Base-by-base conservation (phyloP, 2,888 invertebrate genomes). In the Rhopalosiphum nymphaeae region DNA sequence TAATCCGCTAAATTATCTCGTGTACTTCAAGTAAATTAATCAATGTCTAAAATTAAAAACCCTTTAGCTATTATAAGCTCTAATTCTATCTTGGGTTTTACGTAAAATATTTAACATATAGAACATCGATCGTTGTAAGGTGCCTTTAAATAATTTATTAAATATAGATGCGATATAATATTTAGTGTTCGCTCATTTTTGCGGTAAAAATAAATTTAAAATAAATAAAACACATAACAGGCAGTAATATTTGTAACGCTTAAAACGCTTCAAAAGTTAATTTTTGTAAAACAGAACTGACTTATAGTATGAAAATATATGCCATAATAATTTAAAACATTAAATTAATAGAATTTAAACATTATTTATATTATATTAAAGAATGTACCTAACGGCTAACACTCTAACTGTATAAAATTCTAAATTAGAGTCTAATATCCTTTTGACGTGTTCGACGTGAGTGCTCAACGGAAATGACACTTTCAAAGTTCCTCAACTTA, bases 41-140 rank as follows among this genome's bases (percentile, higher is more conserved):
- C 91, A 91, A 91, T 56, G 84, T 91, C 91, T 56, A 29, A 53
- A 84, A 84, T 53, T 91, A 91, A 84, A 91, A 91, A 78, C 84
- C 91, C 42, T 56, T 84, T 42, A 36, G 36, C 29, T 56, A 42
- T 56, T 42, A 89, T 88, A 29, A 61, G 67, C 91, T 78, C 78
- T 91, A 42, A 49, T 78, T 91, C 16, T 36, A 49, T 21, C 67
- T 25, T 90, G n/a, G 4, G 21, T 29, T 87, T 89, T 46, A 44
- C n/a, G 44, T 5, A 10, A n/a, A 61, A 44, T 44, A 44, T 44
- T 89, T n/a, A 57, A 46, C 44, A 29, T n/a, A n/a, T 10, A 89
- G 7, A 25, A 36, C 44, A 85, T 13, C 44, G 44, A 42, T 89
- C 42, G 7, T 29, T 89, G 42, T 56, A 57, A 89, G 57, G 56